phyloP scores from a whole-genome alignment of 2,888 invertebrate species.

The Crocallis elinguaria region DNA sequence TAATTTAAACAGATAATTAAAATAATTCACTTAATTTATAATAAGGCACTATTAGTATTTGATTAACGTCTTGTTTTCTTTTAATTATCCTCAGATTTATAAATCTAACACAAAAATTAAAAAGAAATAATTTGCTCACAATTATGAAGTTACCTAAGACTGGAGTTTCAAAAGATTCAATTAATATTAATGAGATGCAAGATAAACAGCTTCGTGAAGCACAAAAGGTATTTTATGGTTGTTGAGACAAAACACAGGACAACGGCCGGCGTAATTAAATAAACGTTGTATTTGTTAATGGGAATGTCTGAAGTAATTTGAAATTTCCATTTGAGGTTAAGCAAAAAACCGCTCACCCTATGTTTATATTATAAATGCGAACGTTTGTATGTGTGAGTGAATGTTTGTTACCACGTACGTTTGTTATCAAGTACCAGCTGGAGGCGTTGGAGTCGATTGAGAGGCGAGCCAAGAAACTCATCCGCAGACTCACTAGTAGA shows the following conservation, averaged over 20 bases:
- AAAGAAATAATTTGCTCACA: neutral
- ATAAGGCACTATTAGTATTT: no score
- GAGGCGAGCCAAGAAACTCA: no score
- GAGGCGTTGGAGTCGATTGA: no score
- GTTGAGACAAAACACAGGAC: conserved; percentile 11
- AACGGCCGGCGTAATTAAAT: conserved; percentile 25
- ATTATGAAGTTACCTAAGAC: neutral
- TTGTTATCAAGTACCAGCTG: no score
- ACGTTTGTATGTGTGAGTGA: no score
- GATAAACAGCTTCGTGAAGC: conserved; percentile 41
- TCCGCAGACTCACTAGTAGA: no score
- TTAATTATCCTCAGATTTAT: neutral
- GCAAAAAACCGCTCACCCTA: no score
- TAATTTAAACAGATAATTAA: no score
- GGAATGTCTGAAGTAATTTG: neutral
- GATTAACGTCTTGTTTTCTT: no score
- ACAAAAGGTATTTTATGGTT: conserved; percentile 28
- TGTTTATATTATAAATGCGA: no score
- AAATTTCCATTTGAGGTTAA: neutral
- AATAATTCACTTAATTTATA: no score
- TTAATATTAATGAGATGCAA: conserved; percentile 49
- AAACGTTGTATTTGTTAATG: neutral
- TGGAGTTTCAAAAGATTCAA: conserved; percentile 32
- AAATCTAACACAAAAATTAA: neutral
- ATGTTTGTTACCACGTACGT: no score